Conservation (phyloP, 2,797 vertebrate genomes). For the Dryobates pubescens region DNA sequence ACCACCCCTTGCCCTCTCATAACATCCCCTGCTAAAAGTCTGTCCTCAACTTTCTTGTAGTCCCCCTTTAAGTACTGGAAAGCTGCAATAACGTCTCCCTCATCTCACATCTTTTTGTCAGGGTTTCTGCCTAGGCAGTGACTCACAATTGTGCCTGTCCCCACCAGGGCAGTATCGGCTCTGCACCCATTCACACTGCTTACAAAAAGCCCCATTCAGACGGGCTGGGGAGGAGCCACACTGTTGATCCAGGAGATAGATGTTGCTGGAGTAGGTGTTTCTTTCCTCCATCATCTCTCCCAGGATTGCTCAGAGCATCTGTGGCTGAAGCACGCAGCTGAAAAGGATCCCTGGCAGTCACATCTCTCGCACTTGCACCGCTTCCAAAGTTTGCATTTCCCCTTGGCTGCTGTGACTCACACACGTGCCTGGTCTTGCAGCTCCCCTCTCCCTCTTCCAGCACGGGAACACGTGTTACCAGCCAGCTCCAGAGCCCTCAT, state of each 20-base stretch:
- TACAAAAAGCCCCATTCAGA: not conserved
- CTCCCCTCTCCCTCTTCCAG: not conserved
- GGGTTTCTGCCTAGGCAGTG: not conserved
- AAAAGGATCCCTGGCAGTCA: not conserved
- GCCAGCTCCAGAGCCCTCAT: conserved; percentile 3
- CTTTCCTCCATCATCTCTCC: not conserved
- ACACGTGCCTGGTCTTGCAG: conserved; percentile 23
- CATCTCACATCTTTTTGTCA: not conserved
- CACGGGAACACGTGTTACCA: not conserved
- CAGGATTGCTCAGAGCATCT: not conserved
- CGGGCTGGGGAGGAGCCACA: not conserved
- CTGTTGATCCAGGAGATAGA: not conserved
- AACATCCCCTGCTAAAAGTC: not conserved
- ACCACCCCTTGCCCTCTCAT: not conserved
- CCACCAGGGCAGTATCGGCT: fast-evolving
- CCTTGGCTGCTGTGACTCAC: conserved; percentile 8
- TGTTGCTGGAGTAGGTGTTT: not conserved
- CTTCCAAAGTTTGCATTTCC: conserved; percentile 12
- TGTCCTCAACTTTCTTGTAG: not conserved
- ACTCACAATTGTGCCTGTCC: fast-evolving
- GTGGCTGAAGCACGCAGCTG: fast-evolving
- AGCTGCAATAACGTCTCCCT: not conserved
- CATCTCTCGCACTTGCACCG: fast-evolving
- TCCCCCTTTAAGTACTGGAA: not conserved
- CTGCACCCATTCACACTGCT: not conserved